phyloP scores from a whole-genome alignment of 2,113 vertebrate genomes.

The Sander lucioperca region DNA sequence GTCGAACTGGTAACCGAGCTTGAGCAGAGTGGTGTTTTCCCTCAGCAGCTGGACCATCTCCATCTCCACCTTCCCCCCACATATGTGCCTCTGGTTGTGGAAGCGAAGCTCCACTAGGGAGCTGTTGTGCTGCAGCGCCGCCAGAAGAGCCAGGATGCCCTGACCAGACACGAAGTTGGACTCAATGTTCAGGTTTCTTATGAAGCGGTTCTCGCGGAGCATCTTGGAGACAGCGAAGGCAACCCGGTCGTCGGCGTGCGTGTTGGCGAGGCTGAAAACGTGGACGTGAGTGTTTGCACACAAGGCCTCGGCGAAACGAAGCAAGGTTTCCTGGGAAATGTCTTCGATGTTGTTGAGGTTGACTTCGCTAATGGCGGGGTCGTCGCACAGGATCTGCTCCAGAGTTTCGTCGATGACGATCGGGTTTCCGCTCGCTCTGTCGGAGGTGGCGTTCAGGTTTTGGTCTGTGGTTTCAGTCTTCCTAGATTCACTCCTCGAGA shows the following conservation, averaged over 20 bases:
- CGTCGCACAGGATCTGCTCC: conserved; percentile 86
- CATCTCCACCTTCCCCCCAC: conserved; percentile 94
- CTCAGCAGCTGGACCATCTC: conserved; percentile 90
- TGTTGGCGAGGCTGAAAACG: conserved; percentile 90
- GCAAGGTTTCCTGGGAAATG: conserved; percentile 86
- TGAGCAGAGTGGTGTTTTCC: conserved; percentile 90
- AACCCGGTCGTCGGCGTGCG: conserved; percentile 87
- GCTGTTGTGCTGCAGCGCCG: conserved; percentile 86
- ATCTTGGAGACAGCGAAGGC: conserved; percentile 89
- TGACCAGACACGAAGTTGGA: conserved; percentile 92
- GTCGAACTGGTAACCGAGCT: conserved; percentile 93
- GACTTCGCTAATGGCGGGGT: conserved; percentile 85
- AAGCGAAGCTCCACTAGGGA: conserved; percentile 90
- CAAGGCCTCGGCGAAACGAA: conserved; percentile 88
- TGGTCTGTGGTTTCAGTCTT: conserved; percentile 44
- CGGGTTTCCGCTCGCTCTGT: conserved; percentile 86
- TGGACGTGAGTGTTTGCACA: conserved; percentile 87
- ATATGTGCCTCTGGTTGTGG: conserved; percentile 94
- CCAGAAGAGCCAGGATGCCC: conserved; percentile 89
- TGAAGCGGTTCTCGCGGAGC: conserved; percentile 86
- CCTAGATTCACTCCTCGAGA: conserved; percentile 64
- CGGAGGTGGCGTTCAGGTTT: conserved; percentile 64
- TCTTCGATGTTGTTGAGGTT: conserved; percentile 95
- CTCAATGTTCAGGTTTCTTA: conserved; percentile 89
- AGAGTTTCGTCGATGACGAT: conserved; percentile 87